Evolutionary conservation across 1,140 invertebrate genomes (phyloP), one percentile per base, ranked within the genome.

Genomic region (Thaumetopoea pityocampa): DNA sequence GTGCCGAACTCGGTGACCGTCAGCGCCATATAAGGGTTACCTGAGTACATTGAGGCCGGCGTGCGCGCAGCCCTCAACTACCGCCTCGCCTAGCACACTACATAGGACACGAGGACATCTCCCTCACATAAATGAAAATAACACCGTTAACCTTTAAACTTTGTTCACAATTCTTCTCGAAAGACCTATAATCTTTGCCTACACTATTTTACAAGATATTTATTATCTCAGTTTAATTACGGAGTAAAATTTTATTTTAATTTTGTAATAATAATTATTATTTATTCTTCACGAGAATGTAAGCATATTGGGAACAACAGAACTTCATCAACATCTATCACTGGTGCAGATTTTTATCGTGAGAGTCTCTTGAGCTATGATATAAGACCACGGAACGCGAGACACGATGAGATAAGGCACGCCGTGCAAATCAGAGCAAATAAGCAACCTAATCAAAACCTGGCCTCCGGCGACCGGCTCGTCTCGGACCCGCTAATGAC

Each of bases 21-120:
- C 63, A 71, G 43, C 16, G 35, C 74, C 74, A 43, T 77, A 74
- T 74, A 77, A 55, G 72, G 73, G n/a, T n/a, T n/a, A n/a, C 28
- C 19, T 28, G 33, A 6, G 44, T 27, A 46, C 58, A 55, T 44
- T 65, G 74, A 74, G 68, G 68, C 55, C 59, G 50, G 32, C 24
- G 26, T n/a, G n/a, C n/a, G 20, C 37, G 38, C 44, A 44, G 50
- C 51, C 51, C 54, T 42, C 44, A 30, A 18, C 34, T 42, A 11
- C 9, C 26, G 5, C 16, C 16, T 27, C 11, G 14, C 10, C 34
- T 35, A 24, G 22, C 36, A 1, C 23, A 28, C 14, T 16, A 5
- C 20, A 26, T 8, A 30, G 37, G 37, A 23, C 27, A 23, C 23
- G 19, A 41, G 28, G 37, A 41, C 27, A 28, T 30, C 37, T 28